phyloP scores from a whole-genome alignment of 1,140 invertebrate genomes.

The Bombus fervidus region DNA sequence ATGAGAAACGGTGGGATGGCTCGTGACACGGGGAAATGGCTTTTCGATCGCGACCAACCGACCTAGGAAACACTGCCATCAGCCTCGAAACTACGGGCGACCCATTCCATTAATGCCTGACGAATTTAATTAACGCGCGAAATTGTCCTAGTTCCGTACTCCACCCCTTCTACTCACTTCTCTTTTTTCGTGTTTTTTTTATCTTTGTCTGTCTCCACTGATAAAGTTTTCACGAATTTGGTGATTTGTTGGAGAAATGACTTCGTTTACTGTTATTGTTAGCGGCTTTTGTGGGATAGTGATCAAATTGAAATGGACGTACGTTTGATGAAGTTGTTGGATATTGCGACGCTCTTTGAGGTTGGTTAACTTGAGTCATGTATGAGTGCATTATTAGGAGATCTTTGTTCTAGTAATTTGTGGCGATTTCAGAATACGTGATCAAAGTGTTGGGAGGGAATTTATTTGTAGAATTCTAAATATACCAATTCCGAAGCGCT shows the following conservation, averaged over 20 bases:
- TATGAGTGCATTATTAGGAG: not conserved
- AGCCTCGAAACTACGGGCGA: conserved; percentile 23
- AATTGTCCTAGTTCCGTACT: not conserved
- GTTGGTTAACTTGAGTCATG: no score
- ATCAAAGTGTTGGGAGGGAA: no score
- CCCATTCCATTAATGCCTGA: conserved; percentile 1
- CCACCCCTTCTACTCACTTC: no score
- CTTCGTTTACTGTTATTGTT: not conserved
- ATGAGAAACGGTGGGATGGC: conserved; percentile 21
- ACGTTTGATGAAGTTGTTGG: not conserved
- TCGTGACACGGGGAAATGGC: conserved; percentile 54
- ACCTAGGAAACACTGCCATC: not conserved
- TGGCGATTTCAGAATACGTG: no score
- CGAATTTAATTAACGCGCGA: conserved; percentile 47
- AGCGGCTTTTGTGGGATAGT: not conserved
- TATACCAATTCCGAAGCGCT: no score
- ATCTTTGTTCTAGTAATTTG: not conserved
- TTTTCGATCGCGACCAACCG: conserved; percentile 51
- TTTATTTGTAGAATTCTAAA: no score
- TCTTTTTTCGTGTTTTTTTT: not conserved
- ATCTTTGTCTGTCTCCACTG: not conserved
- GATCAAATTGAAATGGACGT: not conserved
- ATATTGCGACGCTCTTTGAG: not conserved
- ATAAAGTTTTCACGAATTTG: not conserved
- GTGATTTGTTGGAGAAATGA: not conserved